Percentiles rank a stretch among this genome's conserved stretches.
phyloP scores from a whole-genome alignment of 2,888 invertebrate species.

The Meta bourneti region DNA sequence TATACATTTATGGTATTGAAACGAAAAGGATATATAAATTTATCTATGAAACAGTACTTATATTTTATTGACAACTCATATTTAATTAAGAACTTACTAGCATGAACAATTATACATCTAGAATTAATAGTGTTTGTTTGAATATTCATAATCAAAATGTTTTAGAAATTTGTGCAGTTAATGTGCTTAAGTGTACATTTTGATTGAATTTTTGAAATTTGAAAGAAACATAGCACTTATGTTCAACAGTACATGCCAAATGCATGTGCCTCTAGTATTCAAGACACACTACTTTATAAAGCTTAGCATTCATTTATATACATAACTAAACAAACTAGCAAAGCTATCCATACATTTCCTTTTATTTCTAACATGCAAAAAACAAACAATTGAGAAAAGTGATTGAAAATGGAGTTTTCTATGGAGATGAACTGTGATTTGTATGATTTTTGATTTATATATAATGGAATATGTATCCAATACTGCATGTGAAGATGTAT shows the following conservation, averaged over 20 bases:
- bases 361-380: background rate
- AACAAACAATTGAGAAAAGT: background rate
- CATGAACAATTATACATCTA: background rate
- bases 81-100: background rate
- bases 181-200: background rate
- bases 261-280: background rate
- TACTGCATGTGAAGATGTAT: slow-evolving; percentile 39
- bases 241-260: background rate
- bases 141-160: background rate
- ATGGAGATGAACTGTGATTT: slow-evolving; percentile 56
- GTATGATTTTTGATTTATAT: slow-evolving; percentile 41
- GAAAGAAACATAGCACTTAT: background rate
- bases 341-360: background rate
- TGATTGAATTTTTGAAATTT: background rate
- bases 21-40: slow-evolving; percentile 15
- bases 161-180: background rate
- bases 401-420: slow-evolving; percentile 28
- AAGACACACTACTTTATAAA: background rate
- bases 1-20: slow-evolving; percentile 40
- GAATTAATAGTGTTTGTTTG: background rate
- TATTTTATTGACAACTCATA: background rate
- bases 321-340: background rate
- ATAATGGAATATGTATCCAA: slow-evolving; percentile 31
- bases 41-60: background rate
- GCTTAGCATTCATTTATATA: slow-evolving; percentile 2